Evolutionary conservation across 1,140 invertebrate genomes (phyloP), one percentile per base, ranked within the genome.

Genomic region (Bilobella aurantiaca): DNA sequence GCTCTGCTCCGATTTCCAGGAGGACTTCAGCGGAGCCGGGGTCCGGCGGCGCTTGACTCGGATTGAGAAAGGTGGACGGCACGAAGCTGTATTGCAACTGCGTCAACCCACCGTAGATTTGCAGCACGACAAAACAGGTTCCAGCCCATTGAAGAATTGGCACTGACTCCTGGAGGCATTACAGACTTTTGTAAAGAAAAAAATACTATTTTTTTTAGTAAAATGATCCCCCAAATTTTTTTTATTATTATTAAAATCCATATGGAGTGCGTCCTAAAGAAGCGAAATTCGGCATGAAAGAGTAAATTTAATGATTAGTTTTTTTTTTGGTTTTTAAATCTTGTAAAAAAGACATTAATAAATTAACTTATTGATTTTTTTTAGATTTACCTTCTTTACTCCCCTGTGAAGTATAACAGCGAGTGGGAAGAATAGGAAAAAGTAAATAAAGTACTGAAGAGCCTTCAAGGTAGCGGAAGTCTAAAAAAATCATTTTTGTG

Each of bases 391-490:
- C 57, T 58, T 58, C 30, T 58, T 58, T 3, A 58, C 57, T 8
- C 57, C 57, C 16, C 57, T 23, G 21, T 58, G 29, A 27, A 58
- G 25, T 3, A 58, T 23, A 29, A 27, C 25, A 16, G 3, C 57
- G 14, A 58, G 23, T 28, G 57, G 57, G 3, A 58, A 30, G 57
- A 58, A 58, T 14, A 58, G 57, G 29, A 58, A 58, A 23, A 58
- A 58, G 57, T 58, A 58, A 12, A 58, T 30, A 58, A 58, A 58
- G 28, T 58, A 58, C 57, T 58, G 57, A 8, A 58, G 3, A 5
- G 25, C 57, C 57, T 28, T 58, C 25, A 58, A 29, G 12, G 25
- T 8, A n/a, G 14, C 28, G 12, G 49, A 53, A 3, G 23, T 58
- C 57, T 58, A 29, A 58, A 56, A 56, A 56, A 12, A 53, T 23